Evolutionary conservation across 2,888 invertebrate species (phyloP).

Genomic region (Drosophila tanythrix): DNA sequence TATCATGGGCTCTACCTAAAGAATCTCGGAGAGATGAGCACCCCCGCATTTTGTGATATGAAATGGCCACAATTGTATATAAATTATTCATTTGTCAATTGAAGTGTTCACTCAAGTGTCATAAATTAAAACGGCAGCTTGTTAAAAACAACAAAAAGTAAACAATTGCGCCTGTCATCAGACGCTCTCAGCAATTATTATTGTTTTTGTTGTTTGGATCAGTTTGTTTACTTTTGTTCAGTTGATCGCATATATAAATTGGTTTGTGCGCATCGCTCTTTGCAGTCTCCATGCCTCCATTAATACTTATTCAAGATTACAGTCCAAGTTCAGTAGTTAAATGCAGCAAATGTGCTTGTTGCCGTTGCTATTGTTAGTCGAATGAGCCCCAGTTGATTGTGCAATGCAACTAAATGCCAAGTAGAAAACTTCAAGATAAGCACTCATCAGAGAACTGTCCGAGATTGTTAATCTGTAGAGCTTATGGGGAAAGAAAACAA

Average conservation of each 20-base stretch:
- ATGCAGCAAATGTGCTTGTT: background rate
- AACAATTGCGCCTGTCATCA: slow-evolving; percentile 26
- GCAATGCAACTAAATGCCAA: slow-evolving; percentile 29
- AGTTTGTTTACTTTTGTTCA: slow-evolving; percentile 15
- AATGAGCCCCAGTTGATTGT: slow-evolving; percentile 11
- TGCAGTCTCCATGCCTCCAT: slow-evolving; percentile 11
- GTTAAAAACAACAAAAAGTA: slow-evolving; percentile 17
- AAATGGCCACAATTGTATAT: slow-evolving; percentile 14
- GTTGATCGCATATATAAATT: slow-evolving; percentile 43
- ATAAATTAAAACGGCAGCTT: slow-evolving; percentile 25
- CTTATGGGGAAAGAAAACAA: background rate
- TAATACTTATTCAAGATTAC: slow-evolving; percentile 27
- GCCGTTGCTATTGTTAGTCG: slow-evolving; percentile 14
- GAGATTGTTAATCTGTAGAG: slow-evolving; percentile 7
- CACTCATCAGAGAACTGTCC: background rate
- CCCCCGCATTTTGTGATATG: background rate
- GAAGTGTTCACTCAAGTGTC: slow-evolving; percentile 34
- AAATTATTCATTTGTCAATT: slow-evolving; percentile 24
- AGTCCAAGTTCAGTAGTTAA: slow-evolving; percentile 8
- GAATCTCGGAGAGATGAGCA: background rate
- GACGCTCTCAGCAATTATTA: slow-evolving; percentile 30
- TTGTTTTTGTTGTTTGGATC: slow-evolving; percentile 8
- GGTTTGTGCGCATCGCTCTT: slow-evolving; percentile 33
- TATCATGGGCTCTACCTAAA: background rate
- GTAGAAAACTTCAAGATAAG: slow-evolving; percentile 6